Evolutionary conservation across 2,888 invertebrate species (phyloP), one percentile per base, ranked within the genome.

Genomic region (Thysanoteuthis rhombus): DNA sequence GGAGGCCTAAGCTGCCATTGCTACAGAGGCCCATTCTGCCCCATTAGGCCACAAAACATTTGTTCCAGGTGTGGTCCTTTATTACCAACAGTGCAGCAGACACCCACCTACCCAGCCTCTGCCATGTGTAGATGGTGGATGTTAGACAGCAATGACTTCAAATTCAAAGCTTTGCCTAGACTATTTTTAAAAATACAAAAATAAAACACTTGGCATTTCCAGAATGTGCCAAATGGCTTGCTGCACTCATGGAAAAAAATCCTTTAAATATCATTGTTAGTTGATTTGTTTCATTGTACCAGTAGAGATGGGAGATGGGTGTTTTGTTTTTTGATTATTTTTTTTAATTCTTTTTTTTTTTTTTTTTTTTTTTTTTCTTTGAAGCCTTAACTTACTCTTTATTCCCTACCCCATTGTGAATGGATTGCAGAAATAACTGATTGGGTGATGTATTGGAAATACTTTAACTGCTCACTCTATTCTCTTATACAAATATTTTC

Each of bases 261-360:
- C n/a, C n/a, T 36, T 75, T n/a, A 75, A 75, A 75, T 75, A 75
- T 75, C 75, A 75, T 75, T 75, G 75, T 75, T 75, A 75, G 75
- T 75, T 36, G 36, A 75, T 75, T 75, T 75, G 75, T 75, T 75
- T 75, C 75, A 75, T 75, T 75, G 75, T 75, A 75, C n/a, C 75
- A 75, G 75, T 75, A 75, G 75, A 75, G 75, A 75, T 75, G 75
- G 75, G 75, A 75, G 75, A 75, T 75, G 75, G 75, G 75, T 75
- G n/a, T n/a, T 75, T 75, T 75, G n/a, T 52, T 52, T 52, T 25
- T 52, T 52, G 16, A 4, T 22, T 47, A 0, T 25, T 52, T 52
- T 52, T 28, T 52, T 22, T 25, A 0, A 3, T 25, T 0, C 25
- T 52, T 52, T 52, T 52, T 52, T 52, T 22, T 52, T 52, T 52